These are phyloP conservation scores for Eupithecia abbreviata DNA, from an alignment of 2,888 invertebrate genomes.

Conservation along the genomic window DNA sequence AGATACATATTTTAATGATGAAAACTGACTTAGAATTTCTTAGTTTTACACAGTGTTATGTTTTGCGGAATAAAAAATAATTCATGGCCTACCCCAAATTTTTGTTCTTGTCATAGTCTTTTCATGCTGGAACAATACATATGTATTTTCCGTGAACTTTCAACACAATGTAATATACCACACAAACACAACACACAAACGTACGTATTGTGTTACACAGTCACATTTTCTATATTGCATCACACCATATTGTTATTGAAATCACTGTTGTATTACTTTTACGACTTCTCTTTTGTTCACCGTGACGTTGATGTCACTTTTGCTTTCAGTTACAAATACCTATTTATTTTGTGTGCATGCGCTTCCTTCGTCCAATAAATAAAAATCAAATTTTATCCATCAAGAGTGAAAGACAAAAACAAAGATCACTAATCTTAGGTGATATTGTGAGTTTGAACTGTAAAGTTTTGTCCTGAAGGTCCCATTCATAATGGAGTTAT, in stretches of 20 bases:
- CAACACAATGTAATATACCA: background rate
- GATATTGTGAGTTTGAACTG: background rate
- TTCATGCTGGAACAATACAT: background rate
- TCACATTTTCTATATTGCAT: constrained; percentile 34
- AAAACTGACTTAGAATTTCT: no score
- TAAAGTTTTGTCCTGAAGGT: background rate
- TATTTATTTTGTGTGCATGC: background rate
- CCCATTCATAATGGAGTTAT: background rate
- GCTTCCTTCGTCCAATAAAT: background rate
- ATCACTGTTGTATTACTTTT: constrained; percentile 19
- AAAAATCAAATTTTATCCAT: background rate
- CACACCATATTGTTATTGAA: constrained; percentile 23
- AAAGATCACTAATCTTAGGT: background rate
- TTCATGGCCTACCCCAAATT: background rate
- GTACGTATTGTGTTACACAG: constrained; percentile 2
- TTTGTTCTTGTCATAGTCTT: background rate
- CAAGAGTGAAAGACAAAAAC: background rate
- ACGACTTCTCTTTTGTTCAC: constrained; percentile 8
- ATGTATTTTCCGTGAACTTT: background rate
- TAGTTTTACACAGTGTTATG: no score
- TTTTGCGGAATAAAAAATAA: no score
- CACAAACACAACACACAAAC: no score
- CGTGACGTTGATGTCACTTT: constrained; percentile 14
- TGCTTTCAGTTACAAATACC: background rate
- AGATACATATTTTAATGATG: background rate